Conservation (phyloP, 2,888 invertebrate species). For the Hanleya hanleyi region DNA sequence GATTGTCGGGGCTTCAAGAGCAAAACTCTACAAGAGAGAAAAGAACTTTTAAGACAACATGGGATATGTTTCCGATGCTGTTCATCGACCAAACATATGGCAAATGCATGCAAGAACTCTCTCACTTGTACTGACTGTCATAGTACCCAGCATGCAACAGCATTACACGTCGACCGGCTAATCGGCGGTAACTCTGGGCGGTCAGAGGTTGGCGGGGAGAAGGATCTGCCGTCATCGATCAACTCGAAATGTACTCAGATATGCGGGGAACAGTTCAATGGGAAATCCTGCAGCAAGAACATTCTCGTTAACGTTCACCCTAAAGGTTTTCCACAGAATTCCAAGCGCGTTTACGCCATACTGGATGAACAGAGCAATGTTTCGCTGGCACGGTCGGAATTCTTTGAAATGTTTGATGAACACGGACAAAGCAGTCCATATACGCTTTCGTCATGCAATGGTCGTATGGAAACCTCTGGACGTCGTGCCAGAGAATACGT, state of each 20-base stretch:
- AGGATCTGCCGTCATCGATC: neutral
- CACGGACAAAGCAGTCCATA: neutral
- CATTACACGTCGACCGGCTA: conserved; percentile 21
- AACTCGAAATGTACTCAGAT: conserved; percentile 7
- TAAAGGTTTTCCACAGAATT: neutral
- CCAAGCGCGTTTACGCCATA: neutral
- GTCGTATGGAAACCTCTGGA: conserved; percentile 7
- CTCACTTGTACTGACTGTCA: conserved; percentile 31
- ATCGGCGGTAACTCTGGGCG: too few species aligned
- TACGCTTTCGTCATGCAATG: conserved; percentile 4
- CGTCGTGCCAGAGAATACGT: conserved; percentile 18
- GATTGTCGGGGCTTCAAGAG: conserved; percentile 24
- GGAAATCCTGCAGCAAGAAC: conserved; percentile 16
- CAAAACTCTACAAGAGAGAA: conserved; percentile 18
- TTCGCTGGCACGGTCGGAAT: conserved; percentile 1
- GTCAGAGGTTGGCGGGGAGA: conserved; percentile 8
- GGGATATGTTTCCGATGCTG: conserved; percentile 32
- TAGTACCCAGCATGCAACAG: conserved; percentile 25
- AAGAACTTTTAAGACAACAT: conserved; percentile 20
- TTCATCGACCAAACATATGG: conserved; percentile 18
- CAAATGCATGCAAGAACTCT: conserved; percentile 13
- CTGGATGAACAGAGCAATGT: conserved; percentile 21
- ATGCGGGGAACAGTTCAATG: neutral
- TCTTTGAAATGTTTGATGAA: conserved; percentile 11
- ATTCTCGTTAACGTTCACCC: conserved; percentile 11